A percentile compares a stretch with the other conserved stretches of the same genome.
phyloP scores from a whole-genome alignment of 2,797 vertebrate genomes.

The Acanthurus leucopareius region DNA sequence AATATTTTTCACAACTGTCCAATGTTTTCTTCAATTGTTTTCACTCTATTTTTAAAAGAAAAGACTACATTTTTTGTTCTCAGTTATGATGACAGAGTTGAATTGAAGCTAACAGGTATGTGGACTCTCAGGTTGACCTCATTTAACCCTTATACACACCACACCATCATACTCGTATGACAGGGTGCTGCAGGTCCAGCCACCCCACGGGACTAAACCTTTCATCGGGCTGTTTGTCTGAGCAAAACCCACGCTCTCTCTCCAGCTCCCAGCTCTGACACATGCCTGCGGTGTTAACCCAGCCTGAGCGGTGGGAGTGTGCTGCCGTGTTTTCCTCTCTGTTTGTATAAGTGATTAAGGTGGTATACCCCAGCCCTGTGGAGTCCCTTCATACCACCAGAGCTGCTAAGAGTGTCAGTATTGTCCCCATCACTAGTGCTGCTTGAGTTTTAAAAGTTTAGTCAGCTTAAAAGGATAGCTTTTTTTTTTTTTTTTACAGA shows the following conservation, averaged over 20 bases:
- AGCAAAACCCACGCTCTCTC: slow-evolving; percentile 54
- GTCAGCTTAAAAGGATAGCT: slow-evolving; percentile 6
- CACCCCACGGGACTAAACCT: slow-evolving; percentile 53
- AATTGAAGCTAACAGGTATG: slow-evolving; percentile 33
- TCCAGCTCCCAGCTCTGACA: slow-evolving; percentile 54
- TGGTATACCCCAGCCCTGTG: slow-evolving; percentile 58
- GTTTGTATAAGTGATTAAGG: slow-evolving; percentile 81
- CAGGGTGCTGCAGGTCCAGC: slow-evolving; percentile 20
- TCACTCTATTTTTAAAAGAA: too few species aligned
- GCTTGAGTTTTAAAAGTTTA: slow-evolving; percentile 25
- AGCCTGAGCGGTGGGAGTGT: slow-evolving; percentile 68
- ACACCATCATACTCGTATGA: slow-evolving; percentile 1
- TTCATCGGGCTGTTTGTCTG: slow-evolving; percentile 70
- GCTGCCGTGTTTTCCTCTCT: slow-evolving; percentile 54
- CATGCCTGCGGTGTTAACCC: slow-evolving; percentile 51
- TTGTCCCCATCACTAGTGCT: slow-evolving; percentile 7
- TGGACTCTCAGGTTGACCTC: slow-evolving; percentile 17
- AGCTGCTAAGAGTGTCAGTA: slow-evolving; percentile 32
- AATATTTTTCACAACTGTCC: too few species aligned
- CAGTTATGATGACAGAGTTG: too few species aligned
- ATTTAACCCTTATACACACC: slow-evolving; percentile 34
- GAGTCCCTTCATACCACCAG: slow-evolving; percentile 55
- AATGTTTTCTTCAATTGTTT: too few species aligned
- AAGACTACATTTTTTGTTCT: too few species aligned
- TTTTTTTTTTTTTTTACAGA: not conserved